Evolutionary conservation across 1,140 invertebrate genomes (phyloP), one percentile per base, ranked within the genome.

Genomic region (Zaprionus africanus): DNA sequence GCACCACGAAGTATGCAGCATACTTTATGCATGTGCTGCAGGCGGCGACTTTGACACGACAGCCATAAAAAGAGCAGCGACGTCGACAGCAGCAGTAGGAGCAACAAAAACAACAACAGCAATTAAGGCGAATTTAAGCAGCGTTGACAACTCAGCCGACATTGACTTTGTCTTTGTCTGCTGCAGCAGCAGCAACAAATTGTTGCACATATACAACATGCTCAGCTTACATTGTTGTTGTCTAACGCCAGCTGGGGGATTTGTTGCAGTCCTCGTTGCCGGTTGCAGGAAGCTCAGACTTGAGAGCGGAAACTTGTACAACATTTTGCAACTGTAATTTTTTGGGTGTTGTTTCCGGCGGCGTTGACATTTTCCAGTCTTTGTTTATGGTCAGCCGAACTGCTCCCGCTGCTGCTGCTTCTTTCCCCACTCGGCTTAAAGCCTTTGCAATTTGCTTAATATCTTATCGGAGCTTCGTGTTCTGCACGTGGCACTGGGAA

Each of bases 251-350:
- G 80, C 82, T 86, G 74, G 83, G 83, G 83, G 77, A 84, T 85
- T 84, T 85, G 82, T 70, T 78, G 63, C 72, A 59, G 71, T 34
- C 12, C 1, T 71, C 53, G 72, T 64, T 81, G 79, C 51, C 38
- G 60, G 41, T 65, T 66, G 75, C 70, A 90, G 85, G 84, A 90
- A 84, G 81, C 78, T 70, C 46, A 51, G 70, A 83, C 66, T 78
- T 58, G 74, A 51, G 49, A 83, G 76, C 85, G 85, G 85, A 90
- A 90, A 79, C 86, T 90, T 77, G 79, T 78, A 87, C 85, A 90
- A 79, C 84, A 90, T 90, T 90, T 90, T 90, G 81, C 79, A 85
- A 90, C 81, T 74, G 85, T 90, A 90, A 90, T 90, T 90, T 90
- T 90, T 90, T 81, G 86, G 85, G 86, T 90, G 86, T 90, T 85